Conservation (phyloP, 2,113 vertebrate genomes). For the Forbesichthys agassizii region DNA sequence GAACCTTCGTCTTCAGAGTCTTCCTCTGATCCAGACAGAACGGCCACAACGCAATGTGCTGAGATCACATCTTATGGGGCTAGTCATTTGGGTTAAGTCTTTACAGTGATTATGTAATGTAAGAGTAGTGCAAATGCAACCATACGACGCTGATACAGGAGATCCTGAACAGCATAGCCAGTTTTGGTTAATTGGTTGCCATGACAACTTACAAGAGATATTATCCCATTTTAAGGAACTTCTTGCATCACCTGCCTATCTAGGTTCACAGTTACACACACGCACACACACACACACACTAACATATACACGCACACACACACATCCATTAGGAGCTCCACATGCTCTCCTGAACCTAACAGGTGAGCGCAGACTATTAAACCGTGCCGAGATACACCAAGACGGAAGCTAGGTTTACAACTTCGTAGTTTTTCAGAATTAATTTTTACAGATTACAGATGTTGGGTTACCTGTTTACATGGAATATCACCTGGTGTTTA, state of each 20-base stretch:
- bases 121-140: neutral
- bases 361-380: neutral
- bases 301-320: neutral
- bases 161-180: neutral
- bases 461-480: neutral
- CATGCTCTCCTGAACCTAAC: neutral
- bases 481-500: no score
- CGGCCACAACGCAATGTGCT: no score
- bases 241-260: no score
- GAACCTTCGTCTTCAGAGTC: no score
- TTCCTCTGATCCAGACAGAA: no score
- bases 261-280: neutral
- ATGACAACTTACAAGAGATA: no score
- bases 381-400: neutral
- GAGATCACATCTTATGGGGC: no score
- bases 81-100: neutral
- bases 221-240: no score
- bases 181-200: neutral
- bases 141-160: neutral
- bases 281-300: neutral
- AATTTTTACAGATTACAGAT: neutral
- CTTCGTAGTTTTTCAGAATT: conserved; percentile 1
- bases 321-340: neutral
- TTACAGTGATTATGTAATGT: neutral
- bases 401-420: neutral